Conservation (phyloP, 2,888 invertebrate species). For the Eupithecia subfuscata region DNA sequence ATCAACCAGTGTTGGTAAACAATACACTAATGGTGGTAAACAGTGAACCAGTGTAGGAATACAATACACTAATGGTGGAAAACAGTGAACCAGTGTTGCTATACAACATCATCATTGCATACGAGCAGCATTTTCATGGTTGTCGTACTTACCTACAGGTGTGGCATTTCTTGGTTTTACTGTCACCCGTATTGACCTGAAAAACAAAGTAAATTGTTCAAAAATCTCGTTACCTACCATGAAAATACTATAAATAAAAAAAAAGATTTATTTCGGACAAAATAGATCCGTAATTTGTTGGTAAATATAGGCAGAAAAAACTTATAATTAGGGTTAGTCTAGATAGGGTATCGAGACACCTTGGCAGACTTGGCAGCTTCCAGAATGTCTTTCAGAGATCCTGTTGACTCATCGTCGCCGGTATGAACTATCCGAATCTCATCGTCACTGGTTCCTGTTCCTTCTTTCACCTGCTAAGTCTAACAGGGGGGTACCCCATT, state of each 20-base stretch:
- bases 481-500: too few relatives aligned
- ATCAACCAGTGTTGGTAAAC: not conserved
- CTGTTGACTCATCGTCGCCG: constrained; percentile 58
- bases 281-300: too few relatives aligned
- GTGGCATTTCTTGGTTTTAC: constrained; percentile 49
- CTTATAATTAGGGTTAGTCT: too few relatives aligned
- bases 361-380: constrained; percentile 33
- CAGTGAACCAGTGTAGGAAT: not conserved
- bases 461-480: too few relatives aligned
- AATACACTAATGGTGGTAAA: not conserved
- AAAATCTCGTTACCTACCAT: too few relatives aligned
- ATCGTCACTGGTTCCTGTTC: constrained; percentile 66
- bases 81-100: not conserved
- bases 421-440: constrained; percentile 80
- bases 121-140: too few relatives aligned
- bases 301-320: too few relatives aligned
- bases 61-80: not conserved
- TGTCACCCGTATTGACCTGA: constrained; percentile 35
- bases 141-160: constrained; percentile 61
- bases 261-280: too few relatives aligned
- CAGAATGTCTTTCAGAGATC: constrained; percentile 58
- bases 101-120: not conserved
- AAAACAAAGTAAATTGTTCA: not conserved
- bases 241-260: too few relatives aligned
- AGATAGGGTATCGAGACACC: not conserved